Evolutionary conservation across 2,797 vertebrate species (phyloP), one percentile per base, ranked within the genome.

Genomic region (Ptychadena robeensis): DNA sequence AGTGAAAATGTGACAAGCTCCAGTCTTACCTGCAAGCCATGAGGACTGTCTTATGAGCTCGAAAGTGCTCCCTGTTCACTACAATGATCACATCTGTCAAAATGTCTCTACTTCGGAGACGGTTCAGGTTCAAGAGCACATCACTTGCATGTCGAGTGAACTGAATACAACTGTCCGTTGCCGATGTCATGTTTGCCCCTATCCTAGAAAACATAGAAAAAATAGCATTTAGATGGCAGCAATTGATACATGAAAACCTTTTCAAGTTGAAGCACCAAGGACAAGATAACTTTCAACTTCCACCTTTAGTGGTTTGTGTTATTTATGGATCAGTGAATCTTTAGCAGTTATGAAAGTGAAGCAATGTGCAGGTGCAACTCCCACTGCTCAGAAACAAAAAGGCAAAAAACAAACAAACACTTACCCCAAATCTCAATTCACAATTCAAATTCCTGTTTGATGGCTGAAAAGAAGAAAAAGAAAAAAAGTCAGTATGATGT

Each of bases 61-160:
- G 95, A 59, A 99, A 99, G 92, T 98, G 97, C 87, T 99, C 97
- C 30, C 96, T 95, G 93, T 96, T 97, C 35, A 99, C 97, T 7
- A 99, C 91, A 81, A 99, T 97, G 53, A 97, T 97, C 8, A 99
- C 98, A n/a, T 99, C 98, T 0, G 98, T 99, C 86, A 98, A 92
- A 85, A 99, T 98, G 70, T 99, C 97, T 79, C 97, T 91, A 92
- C 95, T 98, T 9, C 98, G 94, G 77, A 99, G 95, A 65, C 98
- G 96, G 81, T 99, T 99, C 85, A 99, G 95, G 86, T 99, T 99
- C 88, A 99, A 95, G 80, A 99, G 95, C 38, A 99, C 97, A 4
- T 99, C 98, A n/a, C 96, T 98, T 0, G 98, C 98, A 0, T 99
- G 98, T 86, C 97, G 96, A 2, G 97, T 99, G 92, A 99, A 99